Base-by-base conservation (phyloP, 2,797 vertebrate genomes). In the Sebastes matsubarae region DNA sequence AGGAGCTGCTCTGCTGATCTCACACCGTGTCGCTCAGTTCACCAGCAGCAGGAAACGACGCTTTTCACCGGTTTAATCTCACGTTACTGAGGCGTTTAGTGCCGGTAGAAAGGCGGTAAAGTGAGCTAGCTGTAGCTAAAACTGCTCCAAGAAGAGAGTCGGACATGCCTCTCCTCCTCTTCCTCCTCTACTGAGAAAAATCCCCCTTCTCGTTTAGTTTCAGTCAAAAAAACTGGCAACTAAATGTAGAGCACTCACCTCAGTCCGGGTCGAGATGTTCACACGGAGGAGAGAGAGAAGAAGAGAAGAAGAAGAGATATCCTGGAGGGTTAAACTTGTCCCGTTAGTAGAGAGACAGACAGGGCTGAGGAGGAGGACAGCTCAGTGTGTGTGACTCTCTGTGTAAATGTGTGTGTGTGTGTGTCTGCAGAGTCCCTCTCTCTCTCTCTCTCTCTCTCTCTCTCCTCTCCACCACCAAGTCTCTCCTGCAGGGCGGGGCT, bases 401-500 rank as follows among this genome's bases (percentile, higher is more conserved):
- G 73, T 34, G 64, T 3, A 42, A 6, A 16, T 63, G 22, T 32
- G 77, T 72, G 80, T 32, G 77, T 72, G 80, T 72, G 88, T 75
- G 81, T 38, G 75, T 80, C 91, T 88, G 89, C 87, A 82, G 89
- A 88, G 75, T 84, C 78, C 3, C 83, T 71, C 82, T 66, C 59
- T 73, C 81, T 69, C 89, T 80, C 84, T 25, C 38, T 65, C 77
- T 81, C 80, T 68, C 57, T 32, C 30, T 9, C 30, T 30, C 29
- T 30, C 29, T 29, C 29, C 32, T 14, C 42, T 75, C 18, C 67
- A 75, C 75, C 67, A 77, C 76, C 36, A 66, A 90, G 90, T 90
- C 92, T 85, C 88, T 90, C 90, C 91, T 88, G n/a, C 83, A 77
- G 91, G 94, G 94, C 93, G 94, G 94, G 73, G 91, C 91, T 42